Evolutionary conservation across 64 coral and sea anemone species (phyloP), one percentile per base, ranked within the genome.

Genomic region (Pachyseris speciosa): DNA sequence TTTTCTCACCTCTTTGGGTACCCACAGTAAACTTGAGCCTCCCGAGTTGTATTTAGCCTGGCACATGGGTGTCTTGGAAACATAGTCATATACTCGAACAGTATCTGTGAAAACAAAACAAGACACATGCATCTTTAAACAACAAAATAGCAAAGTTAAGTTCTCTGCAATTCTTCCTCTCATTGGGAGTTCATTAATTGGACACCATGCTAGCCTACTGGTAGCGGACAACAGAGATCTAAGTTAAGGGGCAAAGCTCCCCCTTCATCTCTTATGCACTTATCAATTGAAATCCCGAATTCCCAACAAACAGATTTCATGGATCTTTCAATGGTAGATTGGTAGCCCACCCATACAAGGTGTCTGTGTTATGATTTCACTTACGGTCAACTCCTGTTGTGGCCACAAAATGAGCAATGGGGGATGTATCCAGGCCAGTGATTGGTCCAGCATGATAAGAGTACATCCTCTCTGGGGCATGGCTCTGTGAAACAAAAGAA

Each of bases 391-490:
- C 84, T 84, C 96, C 96, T 45, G 89, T 89, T 26, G 96, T 98
- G 7, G 96, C 96, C 29, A 98, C 96, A 88, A 98, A 95, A 71
- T 95, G 96, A 44, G 88, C 93, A 75, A 92, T 90, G 64, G 96
- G 93, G 1, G 96, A 98, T 4, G 93, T 94, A 58, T 95, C 96
- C 20, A 98, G 48, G 1, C 96, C 88, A 43, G 96, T 98, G 84
- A 98, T 98, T 27, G 50, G 49, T 27, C 96, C 96, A 89, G 96
- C 96, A 74, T 98, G 96, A 52, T 89, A 98, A 7, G 85, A 98
- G 42, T 84, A 89, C 86, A 98, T 72, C 66, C 88, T 94, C 34
- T 98, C 94, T 20, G 96, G 96, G 49, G 89, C 89, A 73, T 98
- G 96, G 52, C 96, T 98, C 96, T 98, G 57, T 19, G 16, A 83